Evolutionary conservation across 2,888 invertebrate species (phyloP).

Genomic region (Agrochola circellaris): DNA sequence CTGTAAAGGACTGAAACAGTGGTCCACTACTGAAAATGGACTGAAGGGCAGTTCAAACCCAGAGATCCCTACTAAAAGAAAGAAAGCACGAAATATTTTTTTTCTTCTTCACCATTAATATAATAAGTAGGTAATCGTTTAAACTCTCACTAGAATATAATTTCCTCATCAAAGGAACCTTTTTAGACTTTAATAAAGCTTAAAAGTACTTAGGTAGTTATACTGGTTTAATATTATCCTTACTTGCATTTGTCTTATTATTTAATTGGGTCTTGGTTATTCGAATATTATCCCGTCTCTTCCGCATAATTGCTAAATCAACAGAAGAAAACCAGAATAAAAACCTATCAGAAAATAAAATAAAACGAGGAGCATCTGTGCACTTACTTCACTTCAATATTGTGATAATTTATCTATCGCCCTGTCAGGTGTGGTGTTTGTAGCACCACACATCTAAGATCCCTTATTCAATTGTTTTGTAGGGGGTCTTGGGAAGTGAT

Average conservation of each 20-base stretch:
- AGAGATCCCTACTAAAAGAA: not conserved
- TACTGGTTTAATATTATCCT: not conserved
- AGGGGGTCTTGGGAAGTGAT: not conserved
- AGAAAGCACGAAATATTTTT: not conserved
- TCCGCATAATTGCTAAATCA: not conserved
- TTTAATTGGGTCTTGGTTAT: not conserved
- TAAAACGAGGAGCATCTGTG: slow-evolving; percentile 5
- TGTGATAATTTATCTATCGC: slow-evolving; percentile 3
- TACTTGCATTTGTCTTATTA: not conserved
- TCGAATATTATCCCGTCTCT: not conserved
- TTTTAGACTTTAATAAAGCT: not conserved
- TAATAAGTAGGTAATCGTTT: not conserved
- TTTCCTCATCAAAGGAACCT: not conserved
- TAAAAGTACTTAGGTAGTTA: not conserved
- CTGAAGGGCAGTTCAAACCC: not conserved
- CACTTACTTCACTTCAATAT: not conserved
- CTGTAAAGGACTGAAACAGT: not conserved
- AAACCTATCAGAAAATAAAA: not conserved
- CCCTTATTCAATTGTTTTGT: not conserved
- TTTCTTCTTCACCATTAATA: not conserved
- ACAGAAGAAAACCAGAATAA: not conserved
- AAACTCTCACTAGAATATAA: not conserved
- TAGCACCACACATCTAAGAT: not conserved
- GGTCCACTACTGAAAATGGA: not conserved
- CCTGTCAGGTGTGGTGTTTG: not conserved